Conservation (phyloP, 2,113 vertebrate genomes). For the Pelodiscus sinensis region DNA sequence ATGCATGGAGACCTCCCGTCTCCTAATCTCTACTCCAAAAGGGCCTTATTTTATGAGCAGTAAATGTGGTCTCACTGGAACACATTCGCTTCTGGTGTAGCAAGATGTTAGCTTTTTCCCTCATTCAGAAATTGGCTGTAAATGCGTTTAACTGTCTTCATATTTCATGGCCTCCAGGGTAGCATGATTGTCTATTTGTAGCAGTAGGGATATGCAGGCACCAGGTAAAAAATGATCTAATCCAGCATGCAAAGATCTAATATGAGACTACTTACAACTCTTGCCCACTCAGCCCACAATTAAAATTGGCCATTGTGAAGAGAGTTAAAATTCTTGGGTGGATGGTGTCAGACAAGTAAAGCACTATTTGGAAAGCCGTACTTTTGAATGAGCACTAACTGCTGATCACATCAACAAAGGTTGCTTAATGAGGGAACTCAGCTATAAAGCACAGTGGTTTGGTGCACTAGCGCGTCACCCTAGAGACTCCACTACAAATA, state of each 20-base stretch:
- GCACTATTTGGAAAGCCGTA: neutral
- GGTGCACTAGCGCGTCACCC: neutral
- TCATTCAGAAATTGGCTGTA: neutral
- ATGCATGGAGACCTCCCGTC: neutral
- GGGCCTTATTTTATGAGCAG: neutral
- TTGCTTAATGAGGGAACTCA: slow-evolving; percentile 9
- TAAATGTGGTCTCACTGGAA: neutral
- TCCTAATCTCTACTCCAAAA: neutral
- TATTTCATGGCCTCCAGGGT: neutral
- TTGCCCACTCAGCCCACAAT: neutral
- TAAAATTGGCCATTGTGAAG: neutral
- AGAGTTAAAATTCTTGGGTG: slow-evolving; percentile 8
- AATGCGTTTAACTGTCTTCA: neutral
- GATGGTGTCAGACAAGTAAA: slow-evolving; percentile 19
- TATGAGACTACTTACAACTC: neutral
- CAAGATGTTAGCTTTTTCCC: neutral
- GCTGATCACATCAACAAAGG: neutral
- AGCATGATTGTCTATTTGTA: neutral
- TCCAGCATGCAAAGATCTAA: slow-evolving; percentile 15
- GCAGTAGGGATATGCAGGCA: neutral
- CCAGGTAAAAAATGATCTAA: slow-evolving; percentile 8
- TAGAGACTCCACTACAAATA: neutral
- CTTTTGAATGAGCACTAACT: neutral
- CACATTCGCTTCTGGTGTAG: neutral
- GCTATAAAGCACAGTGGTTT: neutral